Conservation (phyloP, 2,113 vertebrate genomes). For the Tyrannus savana region DNA sequence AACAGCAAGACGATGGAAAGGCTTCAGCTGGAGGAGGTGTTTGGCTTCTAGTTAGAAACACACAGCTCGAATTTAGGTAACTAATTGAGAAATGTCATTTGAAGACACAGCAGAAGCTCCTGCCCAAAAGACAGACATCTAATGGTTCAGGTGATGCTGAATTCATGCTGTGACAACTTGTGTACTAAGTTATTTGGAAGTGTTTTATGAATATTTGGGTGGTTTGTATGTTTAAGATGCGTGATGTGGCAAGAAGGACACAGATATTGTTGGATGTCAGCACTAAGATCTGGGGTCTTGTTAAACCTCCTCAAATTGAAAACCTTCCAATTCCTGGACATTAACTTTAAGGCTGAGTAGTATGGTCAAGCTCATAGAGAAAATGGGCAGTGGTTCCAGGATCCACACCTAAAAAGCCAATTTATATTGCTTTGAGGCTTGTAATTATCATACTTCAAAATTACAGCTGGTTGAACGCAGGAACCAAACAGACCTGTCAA, state of each 20-base stretch:
- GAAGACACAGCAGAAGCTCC: background rate
- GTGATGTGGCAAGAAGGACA: background rate
- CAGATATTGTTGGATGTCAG: background rate
- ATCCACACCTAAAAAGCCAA: background rate
- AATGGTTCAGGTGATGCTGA: background rate
- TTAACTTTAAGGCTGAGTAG: background rate
- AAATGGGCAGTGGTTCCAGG: background rate
- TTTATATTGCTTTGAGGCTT: background rate
- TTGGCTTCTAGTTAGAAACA: background rate
- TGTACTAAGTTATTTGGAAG: background rate
- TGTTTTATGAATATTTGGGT: background rate
- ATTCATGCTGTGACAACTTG: background rate
- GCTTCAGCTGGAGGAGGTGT: background rate
- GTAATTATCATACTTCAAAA: background rate
- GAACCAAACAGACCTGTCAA: background rate
- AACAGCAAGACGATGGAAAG: background rate
- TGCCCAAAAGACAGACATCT: background rate
- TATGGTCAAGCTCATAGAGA: background rate
- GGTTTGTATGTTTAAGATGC: background rate
- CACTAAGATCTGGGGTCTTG: background rate
- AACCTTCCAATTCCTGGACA: background rate
- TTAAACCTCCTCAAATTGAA: background rate
- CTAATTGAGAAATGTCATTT: background rate
- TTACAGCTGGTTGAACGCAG: background rate
- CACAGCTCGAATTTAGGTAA: background rate